Conservation (phyloP, 2,888 invertebrate species). For the Thera britannica region DNA sequence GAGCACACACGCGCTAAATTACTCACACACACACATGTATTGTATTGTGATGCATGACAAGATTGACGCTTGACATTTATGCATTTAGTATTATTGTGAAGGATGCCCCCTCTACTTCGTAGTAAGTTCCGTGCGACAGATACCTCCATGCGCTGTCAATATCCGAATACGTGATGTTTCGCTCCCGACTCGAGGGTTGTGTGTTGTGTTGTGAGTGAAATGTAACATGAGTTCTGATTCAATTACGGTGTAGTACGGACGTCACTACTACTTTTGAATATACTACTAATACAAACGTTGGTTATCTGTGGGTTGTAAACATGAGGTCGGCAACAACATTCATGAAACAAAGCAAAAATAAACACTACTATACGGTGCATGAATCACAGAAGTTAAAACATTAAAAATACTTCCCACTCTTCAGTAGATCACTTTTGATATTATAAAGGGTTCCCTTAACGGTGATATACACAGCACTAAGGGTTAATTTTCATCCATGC, state of each 20-base stretch:
- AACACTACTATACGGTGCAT: too few species aligned
- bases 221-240: constrained; percentile 23
- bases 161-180: constrained; percentile 29
- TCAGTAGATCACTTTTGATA: too few species aligned
- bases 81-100: neutral
- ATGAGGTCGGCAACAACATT: neutral
- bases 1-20: too few species aligned
- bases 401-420: too few species aligned
- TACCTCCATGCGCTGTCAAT: constrained; percentile 26
- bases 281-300: neutral
- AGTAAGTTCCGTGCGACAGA: constrained; percentile 3
- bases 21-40: too few species aligned
- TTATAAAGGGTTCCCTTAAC: too few species aligned
- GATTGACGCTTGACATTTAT: neutral
- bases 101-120: constrained; percentile 6
- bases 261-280: neutral
- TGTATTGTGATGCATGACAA: too few species aligned
- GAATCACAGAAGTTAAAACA: too few species aligned
- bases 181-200: constrained; percentile 13
- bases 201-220: constrained; percentile 5
- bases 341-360: too few species aligned
- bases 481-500: too few species aligned
- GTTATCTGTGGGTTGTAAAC: neutral
- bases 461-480: too few species aligned
- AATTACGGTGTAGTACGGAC: constrained; percentile 4